phyloP scores from a whole-genome alignment of 2,797 vertebrate genomes.

The Emydoidea blandingii region DNA sequence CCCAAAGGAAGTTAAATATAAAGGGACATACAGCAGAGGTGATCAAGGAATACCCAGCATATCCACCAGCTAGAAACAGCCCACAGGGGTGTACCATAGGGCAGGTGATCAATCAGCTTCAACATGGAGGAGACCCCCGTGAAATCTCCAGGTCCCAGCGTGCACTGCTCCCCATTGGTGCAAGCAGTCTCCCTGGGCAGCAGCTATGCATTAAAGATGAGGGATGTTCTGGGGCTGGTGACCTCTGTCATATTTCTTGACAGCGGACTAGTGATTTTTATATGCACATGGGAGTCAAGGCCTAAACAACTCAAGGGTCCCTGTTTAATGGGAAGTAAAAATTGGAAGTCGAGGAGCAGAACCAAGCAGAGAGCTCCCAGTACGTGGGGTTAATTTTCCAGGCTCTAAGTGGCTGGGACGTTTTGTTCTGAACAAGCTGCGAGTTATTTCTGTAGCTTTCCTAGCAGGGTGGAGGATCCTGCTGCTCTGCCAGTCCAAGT shows the following conservation, averaged over 20 bases:
- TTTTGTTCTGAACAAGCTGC: neutral
- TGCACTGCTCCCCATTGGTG: neutral
- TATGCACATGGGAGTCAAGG: neutral
- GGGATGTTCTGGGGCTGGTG: neutral
- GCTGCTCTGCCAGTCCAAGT: neutral
- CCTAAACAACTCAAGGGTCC: neutral
- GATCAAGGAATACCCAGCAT: neutral
- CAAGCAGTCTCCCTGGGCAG: neutral
- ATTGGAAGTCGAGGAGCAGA: neutral
- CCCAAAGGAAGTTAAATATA: neutral
- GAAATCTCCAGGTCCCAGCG: neutral
- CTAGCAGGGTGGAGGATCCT: neutral
- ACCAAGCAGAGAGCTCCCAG: neutral
- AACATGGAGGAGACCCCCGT: neutral
- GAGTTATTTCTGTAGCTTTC: constrained; percentile 7
- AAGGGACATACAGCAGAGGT: neutral
- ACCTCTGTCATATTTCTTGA: neutral
- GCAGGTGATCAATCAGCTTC: neutral
- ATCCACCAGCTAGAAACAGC: neutral
- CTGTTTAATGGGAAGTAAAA: neutral
- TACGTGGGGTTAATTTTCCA: neutral
- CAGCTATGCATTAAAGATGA: neutral
- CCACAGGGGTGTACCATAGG: neutral
- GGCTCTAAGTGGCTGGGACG: neutral
- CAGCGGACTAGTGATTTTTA: neutral